These are phyloP conservation scores for Pasiphila rectangulata DNA, from an alignment of 2,888 invertebrate species.

Conservation along the genomic window DNA sequence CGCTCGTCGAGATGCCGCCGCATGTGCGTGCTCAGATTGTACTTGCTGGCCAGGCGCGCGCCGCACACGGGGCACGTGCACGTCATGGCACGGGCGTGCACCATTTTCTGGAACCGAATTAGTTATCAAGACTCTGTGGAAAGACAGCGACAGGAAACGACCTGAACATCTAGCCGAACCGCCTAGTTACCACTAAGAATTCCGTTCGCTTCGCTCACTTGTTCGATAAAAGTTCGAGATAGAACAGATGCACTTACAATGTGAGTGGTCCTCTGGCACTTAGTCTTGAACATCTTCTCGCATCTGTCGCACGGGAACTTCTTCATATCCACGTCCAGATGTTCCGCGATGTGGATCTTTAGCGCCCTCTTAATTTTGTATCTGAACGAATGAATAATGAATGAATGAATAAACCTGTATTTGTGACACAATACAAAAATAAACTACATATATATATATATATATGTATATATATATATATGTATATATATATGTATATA, in stretches of 20 bases:
- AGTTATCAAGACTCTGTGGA: not conserved
- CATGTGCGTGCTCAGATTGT: constrained; percentile 48
- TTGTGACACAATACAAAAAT: too few species aligned
- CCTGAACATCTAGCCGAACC: too few species aligned
- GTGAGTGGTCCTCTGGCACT: constrained; percentile 35
- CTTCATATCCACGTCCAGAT: constrained; percentile 43
- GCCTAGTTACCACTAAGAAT: too few species aligned
- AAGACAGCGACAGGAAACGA: too few species aligned
- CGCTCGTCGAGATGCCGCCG: constrained; percentile 41
- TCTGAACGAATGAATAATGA: too few species aligned
- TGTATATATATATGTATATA: too few species aligned
- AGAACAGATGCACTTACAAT: constrained; percentile 47
- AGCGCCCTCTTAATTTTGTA: constrained; percentile 41
- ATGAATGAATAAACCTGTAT: too few species aligned
- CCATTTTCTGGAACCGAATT: constrained; percentile 37
- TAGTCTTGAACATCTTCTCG: constrained; percentile 42
- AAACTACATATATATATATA: too few species aligned
- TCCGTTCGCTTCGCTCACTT: too few species aligned
- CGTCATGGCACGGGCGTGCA: constrained; percentile 41
- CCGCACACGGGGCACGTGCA: constrained; percentile 55
- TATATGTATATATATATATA: too few species aligned
- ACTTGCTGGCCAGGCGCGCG: constrained; percentile 22
- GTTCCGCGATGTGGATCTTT: constrained; percentile 46
- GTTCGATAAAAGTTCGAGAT: too few species aligned
- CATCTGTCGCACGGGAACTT: constrained; percentile 45